Conservation (phyloP, 2,888 invertebrate genomes). For the Coenonympha glycerion region DNA sequence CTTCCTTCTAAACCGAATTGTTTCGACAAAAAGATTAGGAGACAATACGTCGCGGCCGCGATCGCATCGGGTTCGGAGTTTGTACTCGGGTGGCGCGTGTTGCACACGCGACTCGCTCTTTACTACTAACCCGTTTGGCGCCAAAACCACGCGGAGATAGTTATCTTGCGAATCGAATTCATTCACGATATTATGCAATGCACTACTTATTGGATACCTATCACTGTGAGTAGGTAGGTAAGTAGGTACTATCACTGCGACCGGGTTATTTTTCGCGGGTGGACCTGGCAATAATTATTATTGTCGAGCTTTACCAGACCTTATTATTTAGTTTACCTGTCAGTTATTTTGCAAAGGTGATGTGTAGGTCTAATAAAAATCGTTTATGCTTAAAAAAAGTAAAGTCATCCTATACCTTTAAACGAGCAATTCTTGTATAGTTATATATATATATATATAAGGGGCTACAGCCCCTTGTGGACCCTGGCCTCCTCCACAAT, state of each 20-base stretch:
- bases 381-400: too few relatives aligned
- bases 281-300: slow-evolving; percentile 14
- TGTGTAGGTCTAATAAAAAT: too few relatives aligned
- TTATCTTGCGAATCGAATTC: slow-evolving; percentile 48
- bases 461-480: too few relatives aligned
- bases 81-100: slow-evolving; percentile 67
- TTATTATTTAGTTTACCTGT: too few relatives aligned
- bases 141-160: slow-evolving; percentile 61
- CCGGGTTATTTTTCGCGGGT: slow-evolving; percentile 38
- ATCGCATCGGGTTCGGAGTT: slow-evolving; percentile 54
- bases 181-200: slow-evolving; percentile 62
- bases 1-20: slow-evolving; percentile 60
- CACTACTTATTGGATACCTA: slow-evolving; percentile 39
- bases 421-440: too few relatives aligned
- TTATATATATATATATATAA: too few relatives aligned
- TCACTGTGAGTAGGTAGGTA: too few relatives aligned
- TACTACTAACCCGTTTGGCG: slow-evolving; percentile 69
- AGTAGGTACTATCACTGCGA: slow-evolving; percentile 41
- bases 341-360: too few relatives aligned
- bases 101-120: slow-evolving; percentile 63
- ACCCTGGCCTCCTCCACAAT: too few relatives aligned
- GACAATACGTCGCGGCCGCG: slow-evolving; percentile 68
- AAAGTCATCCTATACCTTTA: too few relatives aligned
- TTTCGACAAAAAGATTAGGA: slow-evolving; percentile 58
- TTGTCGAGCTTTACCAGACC: too few relatives aligned